A percentile compares a stretch with the other conserved stretches of the same genome.
phyloP scores from a whole-genome alignment of 2,888 invertebrate genomes.

The Sphaerophoria rueppellii region DNA sequence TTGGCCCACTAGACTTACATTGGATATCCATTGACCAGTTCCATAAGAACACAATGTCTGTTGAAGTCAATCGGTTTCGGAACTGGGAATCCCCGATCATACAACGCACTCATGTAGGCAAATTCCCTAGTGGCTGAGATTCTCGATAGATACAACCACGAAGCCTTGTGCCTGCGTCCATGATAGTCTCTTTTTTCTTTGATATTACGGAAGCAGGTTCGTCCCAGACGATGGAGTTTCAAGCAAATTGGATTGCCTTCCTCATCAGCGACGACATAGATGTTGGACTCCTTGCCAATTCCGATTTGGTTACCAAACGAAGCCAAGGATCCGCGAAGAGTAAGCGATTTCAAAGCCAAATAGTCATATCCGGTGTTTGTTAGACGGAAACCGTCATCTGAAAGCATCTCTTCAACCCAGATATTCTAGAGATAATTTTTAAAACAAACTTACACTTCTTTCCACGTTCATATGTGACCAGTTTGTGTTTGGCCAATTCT shows the following conservation, averaged over 20 bases:
- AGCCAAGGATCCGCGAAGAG: constrained; percentile 88
- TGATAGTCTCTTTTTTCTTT: constrained; percentile 99
- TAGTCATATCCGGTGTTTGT: constrained; percentile 99
- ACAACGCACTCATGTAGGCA: constrained; percentile 97
- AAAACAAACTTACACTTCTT: constrained; percentile 89
- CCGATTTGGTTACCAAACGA: constrained; percentile 99
- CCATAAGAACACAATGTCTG: constrained; percentile 98
- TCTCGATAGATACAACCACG: constrained; percentile 98
- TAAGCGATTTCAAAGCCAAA: constrained; percentile 94
- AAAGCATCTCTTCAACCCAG: constrained; percentile 69
- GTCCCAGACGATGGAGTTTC: constrained; percentile 95
- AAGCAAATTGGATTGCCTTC: constrained; percentile 92
- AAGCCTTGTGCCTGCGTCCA: constrained; percentile 92
- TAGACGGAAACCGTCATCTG: constrained; percentile 97
- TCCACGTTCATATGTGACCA: constrained; percentile 96
- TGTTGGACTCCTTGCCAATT: constrained; percentile 99
- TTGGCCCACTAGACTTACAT: constrained; percentile 84
- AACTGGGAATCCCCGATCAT: constrained; percentile 95
- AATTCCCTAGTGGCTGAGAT: constrained; percentile 99
- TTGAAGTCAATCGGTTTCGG: constrained; percentile 97
- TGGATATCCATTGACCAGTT: constrained; percentile 91
- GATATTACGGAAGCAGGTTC: constrained; percentile 97
- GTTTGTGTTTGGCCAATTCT: constrained; percentile 94
- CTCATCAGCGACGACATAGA: constrained; percentile 93
- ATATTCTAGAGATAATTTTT: neutral